These are phyloP conservation scores for Junonia oenone DNA, from an alignment of 2,888 invertebrate species.

Conservation along the genomic window DNA sequence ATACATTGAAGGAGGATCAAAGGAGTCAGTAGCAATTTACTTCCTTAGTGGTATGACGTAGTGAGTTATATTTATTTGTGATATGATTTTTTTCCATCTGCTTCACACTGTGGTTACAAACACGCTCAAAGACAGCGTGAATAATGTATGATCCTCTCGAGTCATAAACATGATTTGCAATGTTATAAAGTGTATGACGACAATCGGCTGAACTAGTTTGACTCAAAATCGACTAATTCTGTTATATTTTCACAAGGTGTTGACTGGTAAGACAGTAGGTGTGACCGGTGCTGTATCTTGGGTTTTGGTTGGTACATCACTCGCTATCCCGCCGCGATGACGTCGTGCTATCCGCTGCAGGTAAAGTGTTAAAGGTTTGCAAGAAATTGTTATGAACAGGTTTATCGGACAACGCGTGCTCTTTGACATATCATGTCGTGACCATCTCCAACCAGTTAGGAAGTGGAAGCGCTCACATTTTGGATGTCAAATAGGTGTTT, in stretches of 20 bases:
- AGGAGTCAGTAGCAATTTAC: constrained; percentile 53
- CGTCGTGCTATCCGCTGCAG: constrained; percentile 57
- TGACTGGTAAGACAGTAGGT: constrained; percentile 80
- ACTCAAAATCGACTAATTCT: constrained; percentile 78
- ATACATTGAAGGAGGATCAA: constrained; percentile 61
- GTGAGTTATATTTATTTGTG: constrained; percentile 53
- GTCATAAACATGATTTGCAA: constrained; percentile 54
- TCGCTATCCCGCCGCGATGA: constrained; percentile 60
- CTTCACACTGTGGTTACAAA: constrained; percentile 44
- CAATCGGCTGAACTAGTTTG: constrained; percentile 63
- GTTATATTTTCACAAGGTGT: constrained; percentile 79
- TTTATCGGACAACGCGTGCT: constrained; percentile 59
- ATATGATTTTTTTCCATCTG: constrained; percentile 58
- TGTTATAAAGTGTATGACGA: constrained; percentile 48
- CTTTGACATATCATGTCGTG: constrained; percentile 63
- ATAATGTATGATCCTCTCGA: constrained; percentile 61
- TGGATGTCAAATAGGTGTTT: constrained; percentile 24
- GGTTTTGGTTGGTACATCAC: constrained; percentile 67
- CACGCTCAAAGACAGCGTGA: constrained; percentile 59
- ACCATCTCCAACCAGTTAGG: constrained; percentile 71
- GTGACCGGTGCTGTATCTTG: constrained; percentile 71
- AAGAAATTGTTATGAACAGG: constrained; percentile 59
- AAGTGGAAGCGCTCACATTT: constrained; percentile 67
- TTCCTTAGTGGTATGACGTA: constrained; percentile 61
- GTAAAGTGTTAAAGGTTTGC: constrained; percentile 76